phyloP scores from a whole-genome alignment of 2,888 invertebrate species.

The Osmoderma eremita region DNA sequence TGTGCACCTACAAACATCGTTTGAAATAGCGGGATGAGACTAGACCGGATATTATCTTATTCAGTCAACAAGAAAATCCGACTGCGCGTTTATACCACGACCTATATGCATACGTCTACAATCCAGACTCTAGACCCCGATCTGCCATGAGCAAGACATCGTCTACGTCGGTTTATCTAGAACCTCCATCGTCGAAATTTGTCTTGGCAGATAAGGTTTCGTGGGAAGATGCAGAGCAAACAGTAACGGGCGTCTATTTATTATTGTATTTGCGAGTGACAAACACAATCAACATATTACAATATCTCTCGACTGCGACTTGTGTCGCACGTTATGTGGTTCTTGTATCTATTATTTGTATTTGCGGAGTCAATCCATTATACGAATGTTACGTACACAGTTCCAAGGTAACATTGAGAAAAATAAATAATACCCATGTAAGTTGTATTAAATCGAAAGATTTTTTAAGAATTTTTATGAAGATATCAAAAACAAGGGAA shows the following conservation, averaged over 20 bases:
- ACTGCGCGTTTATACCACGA: too few species aligned
- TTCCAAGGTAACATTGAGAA: neutral
- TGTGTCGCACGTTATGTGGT: neutral
- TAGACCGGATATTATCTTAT: slow-evolving; percentile 19
- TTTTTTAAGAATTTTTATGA: too few species aligned
- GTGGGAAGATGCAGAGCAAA: slow-evolving; percentile 40
- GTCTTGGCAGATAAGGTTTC: slow-evolving; percentile 41
- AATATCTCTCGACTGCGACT: slow-evolving; percentile 17
- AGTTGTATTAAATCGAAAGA: too few species aligned
- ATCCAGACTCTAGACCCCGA: too few species aligned
- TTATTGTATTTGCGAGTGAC: slow-evolving; percentile 25
- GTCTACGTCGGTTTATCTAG: neutral
- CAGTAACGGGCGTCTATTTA: slow-evolving; percentile 23
- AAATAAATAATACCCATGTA: too few species aligned
- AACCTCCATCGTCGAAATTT: slow-evolving; percentile 43
- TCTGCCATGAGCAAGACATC: too few species aligned
- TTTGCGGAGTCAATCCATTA: slow-evolving; percentile 13
- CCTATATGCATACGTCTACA: too few species aligned
- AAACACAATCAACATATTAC: slow-evolving; percentile 32
- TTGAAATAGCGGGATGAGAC: slow-evolving; percentile 16
- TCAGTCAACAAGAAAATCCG: slow-evolving; percentile 19
- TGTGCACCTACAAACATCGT: neutral
- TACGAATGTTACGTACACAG: slow-evolving; percentile 8
- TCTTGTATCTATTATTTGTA: neutral
- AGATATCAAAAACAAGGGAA: too few species aligned